These are phyloP conservation scores for Neocrepidodera transversa DNA, from an alignment of 2,888 invertebrate species.

Conservation along the genomic window DNA sequence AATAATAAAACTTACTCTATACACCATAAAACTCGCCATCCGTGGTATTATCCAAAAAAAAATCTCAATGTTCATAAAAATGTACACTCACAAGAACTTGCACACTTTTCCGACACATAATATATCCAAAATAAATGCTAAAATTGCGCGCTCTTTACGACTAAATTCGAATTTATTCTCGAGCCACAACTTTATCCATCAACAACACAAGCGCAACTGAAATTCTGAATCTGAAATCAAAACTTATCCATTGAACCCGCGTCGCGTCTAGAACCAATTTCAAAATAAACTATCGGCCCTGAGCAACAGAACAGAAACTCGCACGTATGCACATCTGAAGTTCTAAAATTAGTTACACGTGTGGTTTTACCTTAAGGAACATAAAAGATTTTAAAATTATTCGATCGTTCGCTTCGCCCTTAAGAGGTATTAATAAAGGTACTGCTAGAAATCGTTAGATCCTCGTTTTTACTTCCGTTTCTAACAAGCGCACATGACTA, in stretches of 20 bases:
- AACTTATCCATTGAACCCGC: background rate
- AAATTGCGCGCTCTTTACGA: slow-evolving; percentile 21
- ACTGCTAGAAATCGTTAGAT: slow-evolving; percentile 34
- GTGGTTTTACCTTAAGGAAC: slow-evolving; percentile 5
- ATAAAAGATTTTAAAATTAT: background rate
- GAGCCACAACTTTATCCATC: background rate
- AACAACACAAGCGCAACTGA: slow-evolving; percentile 42
- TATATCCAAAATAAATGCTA: slow-evolving; percentile 22
- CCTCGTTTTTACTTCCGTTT: slow-evolving; percentile 38
- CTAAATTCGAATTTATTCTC: background rate
- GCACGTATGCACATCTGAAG: slow-evolving; percentile 4
- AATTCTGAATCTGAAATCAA: slow-evolving; percentile 8
- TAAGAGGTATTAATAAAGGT: slow-evolving; percentile 11
- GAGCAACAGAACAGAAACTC: background rate
- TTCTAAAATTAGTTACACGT: slow-evolving; percentile 6
- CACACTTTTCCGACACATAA: slow-evolving; percentile 48
- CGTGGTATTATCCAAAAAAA: slow-evolving; percentile 20
- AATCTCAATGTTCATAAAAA: slow-evolving; percentile 28
- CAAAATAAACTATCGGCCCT: background rate
- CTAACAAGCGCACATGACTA: slow-evolving; percentile 35
- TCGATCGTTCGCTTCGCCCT: background rate
- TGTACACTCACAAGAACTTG: slow-evolving; percentile 40
- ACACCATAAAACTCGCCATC: slow-evolving; percentile 39
- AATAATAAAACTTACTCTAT: slow-evolving; percentile 34
- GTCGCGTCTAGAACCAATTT: background rate